Base-by-base conservation (phyloP, 2,113 vertebrate species). In the Mustelus asterias region DNA sequence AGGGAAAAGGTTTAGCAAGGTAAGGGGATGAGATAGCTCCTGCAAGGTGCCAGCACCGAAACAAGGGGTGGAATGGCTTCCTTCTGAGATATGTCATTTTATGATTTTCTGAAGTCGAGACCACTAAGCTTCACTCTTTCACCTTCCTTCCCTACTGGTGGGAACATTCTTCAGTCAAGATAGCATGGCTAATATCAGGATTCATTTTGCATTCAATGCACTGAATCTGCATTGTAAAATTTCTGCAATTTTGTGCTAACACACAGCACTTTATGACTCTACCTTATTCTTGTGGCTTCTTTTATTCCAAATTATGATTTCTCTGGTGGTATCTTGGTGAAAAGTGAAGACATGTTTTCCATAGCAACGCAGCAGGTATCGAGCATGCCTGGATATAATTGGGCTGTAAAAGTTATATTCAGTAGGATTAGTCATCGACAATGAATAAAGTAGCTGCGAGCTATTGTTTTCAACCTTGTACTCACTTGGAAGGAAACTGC, bases 401-500 rank as follows among this genome's bases (percentile, higher is more conserved):
- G 60, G 60, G 9, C n/a, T 48, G 37, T 70, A 72, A 76, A 54
- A 6, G 26, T 76, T 95, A 16, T 54, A 95, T 76, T 90, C 33
- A 90, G 44, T 33, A 7, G 54, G 54, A 60, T 90, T 90, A 90
- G 33, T 54, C 92, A 70, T 69, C 94, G 54, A 6, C 14, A 63
- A 60, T 90, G 20, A 90, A 33, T 90, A n/a, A 90, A 90, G 54
- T 29, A 90, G 88, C 88, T 60, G 26, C 29, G 60, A 60, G 88
- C 54, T 90, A 90, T 90, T 90, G 88, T 54, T 95, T 72, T 18
- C 14, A 95, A 95, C 3, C 44, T 72, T 13, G 2, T 29, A 26
- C 72, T 95, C 26, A 95, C 41, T 95, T 76, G 26, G 44, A 70
- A n/a, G 69, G 69, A 95, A 95, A 95, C 67, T 95, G 67, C 37